phyloP scores from a whole-genome alignment of 2,113 vertebrate species.

The Haliaeetus leucogaster region DNA sequence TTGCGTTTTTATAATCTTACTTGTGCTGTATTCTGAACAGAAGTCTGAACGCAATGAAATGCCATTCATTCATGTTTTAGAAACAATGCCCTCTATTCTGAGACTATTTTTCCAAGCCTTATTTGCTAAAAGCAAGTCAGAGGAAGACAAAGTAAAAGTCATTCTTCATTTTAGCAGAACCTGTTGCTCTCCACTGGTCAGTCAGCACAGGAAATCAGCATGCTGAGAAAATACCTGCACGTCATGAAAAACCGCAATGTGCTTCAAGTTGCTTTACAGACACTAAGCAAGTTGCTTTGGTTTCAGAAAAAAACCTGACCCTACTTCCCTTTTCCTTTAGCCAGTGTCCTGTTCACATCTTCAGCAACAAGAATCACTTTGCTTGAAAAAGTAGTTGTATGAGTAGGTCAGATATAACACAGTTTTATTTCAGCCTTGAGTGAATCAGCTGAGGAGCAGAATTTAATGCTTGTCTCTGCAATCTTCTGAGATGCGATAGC shows the following conservation, averaged over 20 bases:
- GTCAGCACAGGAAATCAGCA: conserved; percentile 18
- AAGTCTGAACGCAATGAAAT: not conserved
- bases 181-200: not conserved
- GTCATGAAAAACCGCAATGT: not conserved
- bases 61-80: not conserved
- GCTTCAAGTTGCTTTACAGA: not conserved
- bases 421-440: not conserved
- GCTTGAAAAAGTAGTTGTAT: not conserved
- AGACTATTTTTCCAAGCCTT: not conserved
- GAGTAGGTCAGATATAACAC: not conserved
- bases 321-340: not conserved
- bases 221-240: not conserved
- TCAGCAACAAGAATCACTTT: not conserved
- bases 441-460: not conserved
- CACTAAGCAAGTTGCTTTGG: not conserved
- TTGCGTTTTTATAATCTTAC: not conserved
- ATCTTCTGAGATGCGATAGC: not conserved
- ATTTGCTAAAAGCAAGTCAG: not conserved
- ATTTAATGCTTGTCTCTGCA: not conserved
- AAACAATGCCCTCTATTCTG: not conserved
- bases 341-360: not conserved
- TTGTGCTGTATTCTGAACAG: not conserved
- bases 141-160: not conserved
- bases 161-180: not conserved
- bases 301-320: not conserved